Evolutionary conservation across 2,888 invertebrate species (phyloP).

Genomic region (Cataglyphis albicans): DNA sequence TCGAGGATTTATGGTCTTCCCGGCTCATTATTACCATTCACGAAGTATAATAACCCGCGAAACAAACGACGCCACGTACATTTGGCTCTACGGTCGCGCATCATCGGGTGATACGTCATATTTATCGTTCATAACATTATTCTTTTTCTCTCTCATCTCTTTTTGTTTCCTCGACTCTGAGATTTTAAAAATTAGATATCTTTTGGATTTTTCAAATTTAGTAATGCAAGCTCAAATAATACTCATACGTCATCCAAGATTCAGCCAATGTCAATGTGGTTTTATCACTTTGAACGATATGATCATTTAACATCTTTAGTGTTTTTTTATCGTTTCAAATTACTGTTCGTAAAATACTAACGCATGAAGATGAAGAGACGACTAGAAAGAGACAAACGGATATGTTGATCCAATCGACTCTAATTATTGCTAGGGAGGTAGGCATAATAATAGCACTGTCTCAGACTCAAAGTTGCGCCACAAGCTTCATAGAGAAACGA

Average conservation of each 20-base stretch:
- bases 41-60: conserved; percentile 46
- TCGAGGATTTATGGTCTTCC: conserved; percentile 55
- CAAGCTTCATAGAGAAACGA: conserved; percentile 25
- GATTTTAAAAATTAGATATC: not conserved
- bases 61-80: conserved; percentile 48
- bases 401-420: conserved; percentile 76
- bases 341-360: conserved; percentile 21
- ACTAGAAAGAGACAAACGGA: conserved; percentile 59
- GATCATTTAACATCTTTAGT: conserved; percentile 20
- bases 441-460: conserved; percentile 78
- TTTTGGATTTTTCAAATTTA: not conserved
- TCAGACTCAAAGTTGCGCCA: conserved; percentile 65
- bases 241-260: not conserved
- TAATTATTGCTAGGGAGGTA: conserved; percentile 77
- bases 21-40: conserved; percentile 42
- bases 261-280: not conserved
- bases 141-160: not conserved
- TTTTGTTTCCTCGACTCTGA: not conserved
- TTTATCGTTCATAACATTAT: not conserved
- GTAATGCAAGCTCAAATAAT: not conserved
- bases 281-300: conserved; percentile 27
- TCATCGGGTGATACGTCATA: conserved; percentile 6
- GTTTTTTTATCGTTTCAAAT: not conserved
- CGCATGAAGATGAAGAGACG: not conserved
- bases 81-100: conserved; percentile 10